Percentiles rank a stretch among this genome's conserved stretches.
These are phyloP conservation scores for Oreotrochilus melanogaster DNA, from an alignment of 2,113 vertebrate species.

Conservation along the genomic window DNA sequence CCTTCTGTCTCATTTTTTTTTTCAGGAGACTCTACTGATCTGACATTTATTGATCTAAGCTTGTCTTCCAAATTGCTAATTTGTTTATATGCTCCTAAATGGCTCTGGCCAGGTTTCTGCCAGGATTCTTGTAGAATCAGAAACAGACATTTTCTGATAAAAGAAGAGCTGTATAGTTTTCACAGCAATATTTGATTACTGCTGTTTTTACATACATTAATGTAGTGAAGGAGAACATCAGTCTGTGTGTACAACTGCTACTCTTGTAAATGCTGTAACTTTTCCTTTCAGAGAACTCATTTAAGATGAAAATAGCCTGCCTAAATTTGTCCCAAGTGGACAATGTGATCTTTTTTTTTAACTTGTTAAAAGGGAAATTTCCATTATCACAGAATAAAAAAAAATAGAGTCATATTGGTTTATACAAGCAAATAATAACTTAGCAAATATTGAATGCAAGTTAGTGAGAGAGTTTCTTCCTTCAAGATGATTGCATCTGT, in stretches of 20 bases:
- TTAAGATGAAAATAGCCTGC: not conserved
- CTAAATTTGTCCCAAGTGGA: not conserved
- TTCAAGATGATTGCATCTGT: not conserved
- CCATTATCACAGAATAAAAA: not conserved
- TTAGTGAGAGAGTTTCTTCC: not conserved
- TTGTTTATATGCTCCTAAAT: slow-evolving; percentile 19
- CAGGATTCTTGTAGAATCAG: not conserved
- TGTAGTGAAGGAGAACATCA: not conserved
- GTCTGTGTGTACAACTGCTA: not conserved
- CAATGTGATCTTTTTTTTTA: not conserved
- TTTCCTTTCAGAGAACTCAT: not conserved
- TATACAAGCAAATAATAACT: not conserved
- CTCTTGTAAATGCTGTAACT: not conserved
- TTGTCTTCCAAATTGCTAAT: slow-evolving; percentile 34
- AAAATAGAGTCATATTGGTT: not conserved
- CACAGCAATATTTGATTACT: not conserved
- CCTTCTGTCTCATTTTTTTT: not conserved
- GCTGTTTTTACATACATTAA: not conserved
- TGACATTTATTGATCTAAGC: slow-evolving; percentile 35
- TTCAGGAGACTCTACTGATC: not conserved
- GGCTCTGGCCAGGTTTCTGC: not conserved
- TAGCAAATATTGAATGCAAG: not conserved
- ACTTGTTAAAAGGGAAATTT: not conserved
- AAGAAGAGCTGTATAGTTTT: not conserved
- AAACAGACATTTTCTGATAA: not conserved